phyloP scores from a whole-genome alignment of 2,113 vertebrate species.

The Dascyllus trimaculatus region DNA sequence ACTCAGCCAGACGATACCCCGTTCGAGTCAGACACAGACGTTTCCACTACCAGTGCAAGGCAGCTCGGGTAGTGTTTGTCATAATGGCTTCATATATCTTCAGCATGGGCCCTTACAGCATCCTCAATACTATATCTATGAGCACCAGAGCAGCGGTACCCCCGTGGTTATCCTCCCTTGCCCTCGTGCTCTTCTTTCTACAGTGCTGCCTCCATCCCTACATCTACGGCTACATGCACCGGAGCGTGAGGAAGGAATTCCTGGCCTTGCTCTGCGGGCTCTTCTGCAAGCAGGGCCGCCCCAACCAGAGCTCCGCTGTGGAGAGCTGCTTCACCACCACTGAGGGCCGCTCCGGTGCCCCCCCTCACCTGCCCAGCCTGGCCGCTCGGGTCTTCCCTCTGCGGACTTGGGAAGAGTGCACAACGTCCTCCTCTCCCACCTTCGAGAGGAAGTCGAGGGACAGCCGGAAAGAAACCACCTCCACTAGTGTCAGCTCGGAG shows the following conservation, averaged over 20 bases:
- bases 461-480: constrained; percentile 85
- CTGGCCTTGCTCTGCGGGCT: constrained; percentile 85
- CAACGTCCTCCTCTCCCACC: constrained; percentile 82
- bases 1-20: constrained; percentile 72
- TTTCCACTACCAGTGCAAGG: constrained; percentile 91
- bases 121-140: constrained; percentile 86
- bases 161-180: constrained; percentile 87
- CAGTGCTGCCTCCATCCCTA: constrained; percentile 93
- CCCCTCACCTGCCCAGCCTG: constrained; percentile 81
- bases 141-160: constrained; percentile 81
- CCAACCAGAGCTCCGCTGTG: constrained; percentile 77
- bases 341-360: constrained; percentile 78
- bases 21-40: constrained; percentile 80
- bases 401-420: constrained; percentile 86
- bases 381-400: constrained; percentile 79
- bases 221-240: constrained; percentile 93
- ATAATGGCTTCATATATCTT: constrained; percentile 91
- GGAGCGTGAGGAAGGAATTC: constrained; percentile 88
- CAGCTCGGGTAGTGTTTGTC: constrained; percentile 90
- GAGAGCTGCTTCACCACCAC: constrained; percentile 87
- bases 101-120: constrained; percentile 91
- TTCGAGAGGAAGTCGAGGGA: constrained; percentile 82
- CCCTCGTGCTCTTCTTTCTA: constrained; percentile 90
- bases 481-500: constrained; percentile 85
- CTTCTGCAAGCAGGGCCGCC: constrained; percentile 80